Conservation (phyloP, 2,113 vertebrate genomes). For the Morone saxatilis region DNA sequence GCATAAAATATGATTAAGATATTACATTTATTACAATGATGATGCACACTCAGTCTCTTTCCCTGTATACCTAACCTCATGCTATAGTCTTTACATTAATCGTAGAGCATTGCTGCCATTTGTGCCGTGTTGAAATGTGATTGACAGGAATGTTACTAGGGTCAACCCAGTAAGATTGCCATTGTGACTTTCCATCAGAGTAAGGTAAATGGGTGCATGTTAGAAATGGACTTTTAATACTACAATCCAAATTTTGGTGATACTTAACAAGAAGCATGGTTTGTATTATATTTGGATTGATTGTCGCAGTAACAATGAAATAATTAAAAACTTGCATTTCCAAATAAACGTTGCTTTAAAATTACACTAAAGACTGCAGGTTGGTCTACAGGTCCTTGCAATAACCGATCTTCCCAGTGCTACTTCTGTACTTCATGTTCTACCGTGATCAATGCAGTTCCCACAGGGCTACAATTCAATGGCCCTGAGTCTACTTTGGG, state of each 20-base stretch:
- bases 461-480: background rate
- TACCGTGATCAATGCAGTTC: constrained; percentile 12
- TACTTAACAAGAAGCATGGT: background rate
- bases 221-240: background rate
- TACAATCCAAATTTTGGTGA: background rate
- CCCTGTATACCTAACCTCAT: background rate
- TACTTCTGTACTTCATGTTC: background rate
- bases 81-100: background rate
- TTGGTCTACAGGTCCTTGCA: background rate
- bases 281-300: background rate
- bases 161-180: too few relatives aligned
- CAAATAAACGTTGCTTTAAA: background rate
- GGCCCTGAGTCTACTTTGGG: background rate
- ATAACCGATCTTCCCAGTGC: background rate
- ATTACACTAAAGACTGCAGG: too few relatives aligned
- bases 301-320: background rate
- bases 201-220: background rate
- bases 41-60: background rate
- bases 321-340: background rate
- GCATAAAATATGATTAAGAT: background rate
- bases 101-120: background rate
- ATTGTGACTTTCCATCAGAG: background rate
- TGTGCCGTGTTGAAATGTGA: background rate
- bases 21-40: background rate
- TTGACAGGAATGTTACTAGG: too few relatives aligned